These are phyloP conservation scores for Drosophila limbata DNA, from an alignment of 2,888 invertebrate species.

Conservation along the genomic window DNA sequence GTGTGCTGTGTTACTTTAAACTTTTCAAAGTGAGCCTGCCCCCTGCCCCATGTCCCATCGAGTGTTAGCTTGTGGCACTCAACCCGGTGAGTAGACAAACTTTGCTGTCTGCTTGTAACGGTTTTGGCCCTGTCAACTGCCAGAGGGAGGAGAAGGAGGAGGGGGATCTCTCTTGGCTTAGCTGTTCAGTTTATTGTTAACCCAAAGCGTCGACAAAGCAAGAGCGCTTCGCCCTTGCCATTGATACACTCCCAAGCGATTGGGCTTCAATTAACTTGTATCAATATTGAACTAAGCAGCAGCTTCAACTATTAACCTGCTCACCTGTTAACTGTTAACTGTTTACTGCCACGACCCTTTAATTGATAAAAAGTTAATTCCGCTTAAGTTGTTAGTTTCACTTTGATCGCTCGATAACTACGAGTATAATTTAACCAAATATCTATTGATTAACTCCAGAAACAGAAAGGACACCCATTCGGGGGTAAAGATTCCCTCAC, in stretches of 20 bases:
- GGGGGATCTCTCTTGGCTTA: constrained; percentile 12
- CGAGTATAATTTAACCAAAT: neutral
- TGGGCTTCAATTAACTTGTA: constrained; percentile 78
- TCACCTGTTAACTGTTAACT: constrained; percentile 8
- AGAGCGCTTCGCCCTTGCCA: constrained; percentile 41
- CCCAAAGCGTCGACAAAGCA: constrained; percentile 37
- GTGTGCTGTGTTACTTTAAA: constrained; percentile 31
- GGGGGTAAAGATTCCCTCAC: constrained; percentile 5
- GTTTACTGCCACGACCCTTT: neutral
- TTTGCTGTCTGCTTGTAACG: constrained; percentile 6
- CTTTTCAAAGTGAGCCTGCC: constrained; percentile 23
- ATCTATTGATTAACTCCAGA: constrained; percentile 17
- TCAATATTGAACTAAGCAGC: constrained; percentile 77
- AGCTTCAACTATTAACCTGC: constrained; percentile 19
- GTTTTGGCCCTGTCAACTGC: constrained; percentile 12
- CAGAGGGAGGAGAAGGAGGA: constrained; percentile 27
- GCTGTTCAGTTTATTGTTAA: constrained; percentile 76
- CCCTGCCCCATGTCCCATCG: constrained; percentile 5
- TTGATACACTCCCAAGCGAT: constrained; percentile 58
- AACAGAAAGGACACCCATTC: constrained; percentile 12
- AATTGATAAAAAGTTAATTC: constrained; percentile 11
- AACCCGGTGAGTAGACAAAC: constrained; percentile 3
- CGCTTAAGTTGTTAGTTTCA: constrained; percentile 2
- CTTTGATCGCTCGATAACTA: constrained; percentile 10
- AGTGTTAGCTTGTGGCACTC: constrained; percentile 5